Conservation (phyloP, 2,888 invertebrate species). For the Rambutsinella grinnellia region DNA sequence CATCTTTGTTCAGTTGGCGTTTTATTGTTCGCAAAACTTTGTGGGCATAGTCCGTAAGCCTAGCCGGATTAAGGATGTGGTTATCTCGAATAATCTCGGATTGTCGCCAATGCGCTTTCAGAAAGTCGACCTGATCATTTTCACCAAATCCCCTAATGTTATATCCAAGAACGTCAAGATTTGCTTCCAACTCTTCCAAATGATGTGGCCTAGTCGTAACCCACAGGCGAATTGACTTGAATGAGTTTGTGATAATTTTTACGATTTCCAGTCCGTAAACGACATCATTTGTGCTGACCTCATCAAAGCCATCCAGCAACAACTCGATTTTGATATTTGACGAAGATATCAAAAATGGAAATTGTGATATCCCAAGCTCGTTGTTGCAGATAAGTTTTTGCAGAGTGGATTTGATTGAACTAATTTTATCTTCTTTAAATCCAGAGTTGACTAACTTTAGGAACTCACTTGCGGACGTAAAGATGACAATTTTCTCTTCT, state of each 20-base stretch:
- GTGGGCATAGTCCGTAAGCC: too few relatives aligned
- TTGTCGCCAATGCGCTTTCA: neutral
- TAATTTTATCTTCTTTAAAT: neutral
- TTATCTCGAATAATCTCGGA: too few relatives aligned
- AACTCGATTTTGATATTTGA: neutral
- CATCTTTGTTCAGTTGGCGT: too few relatives aligned
- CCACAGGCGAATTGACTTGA: neutral
- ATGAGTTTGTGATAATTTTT: neutral
- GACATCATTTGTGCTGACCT: neutral
- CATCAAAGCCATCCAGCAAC: constrained; percentile 24
- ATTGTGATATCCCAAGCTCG: neutral
- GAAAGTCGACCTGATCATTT: neutral
- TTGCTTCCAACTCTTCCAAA: neutral
- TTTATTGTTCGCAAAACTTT: too few relatives aligned
- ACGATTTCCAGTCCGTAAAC: neutral
- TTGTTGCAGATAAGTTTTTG: too few relatives aligned
- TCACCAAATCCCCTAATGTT: neutral
- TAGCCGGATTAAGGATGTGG: too few relatives aligned
- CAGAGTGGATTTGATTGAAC: too few relatives aligned
- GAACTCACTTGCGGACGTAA: neutral
- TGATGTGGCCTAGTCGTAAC: constrained; percentile 1
- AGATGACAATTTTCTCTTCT: neutral
- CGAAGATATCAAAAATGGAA: neutral
- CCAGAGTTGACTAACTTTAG: neutral
- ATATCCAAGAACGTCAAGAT: neutral